phyloP scores from a whole-genome alignment of 2,113 vertebrate genomes.

The Amblyopsis rosae region DNA sequence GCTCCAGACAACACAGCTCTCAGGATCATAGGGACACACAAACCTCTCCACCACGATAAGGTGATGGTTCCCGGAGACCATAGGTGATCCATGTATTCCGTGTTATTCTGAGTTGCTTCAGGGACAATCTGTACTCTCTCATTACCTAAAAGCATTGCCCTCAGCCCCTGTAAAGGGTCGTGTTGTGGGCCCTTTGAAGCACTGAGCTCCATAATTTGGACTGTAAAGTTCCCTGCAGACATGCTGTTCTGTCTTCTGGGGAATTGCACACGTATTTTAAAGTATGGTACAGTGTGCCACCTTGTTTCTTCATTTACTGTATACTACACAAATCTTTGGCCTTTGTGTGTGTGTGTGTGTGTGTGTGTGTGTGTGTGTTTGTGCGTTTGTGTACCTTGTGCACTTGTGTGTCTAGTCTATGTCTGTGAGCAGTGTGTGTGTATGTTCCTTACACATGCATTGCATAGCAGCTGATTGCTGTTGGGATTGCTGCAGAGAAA shows the following conservation, averaged over 20 bases:
- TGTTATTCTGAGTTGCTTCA: constrained; percentile 23
- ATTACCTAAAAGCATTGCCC: constrained; percentile 24
- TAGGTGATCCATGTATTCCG: constrained; percentile 19
- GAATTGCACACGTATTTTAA: constrained; percentile 52
- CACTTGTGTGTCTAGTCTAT: neutral
- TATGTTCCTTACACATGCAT: constrained; percentile 56
- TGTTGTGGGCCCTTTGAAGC: constrained; percentile 9
- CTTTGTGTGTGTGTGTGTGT: constrained; percentile 14
- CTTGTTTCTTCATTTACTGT: neutral
- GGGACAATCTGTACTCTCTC: constrained; percentile 32
- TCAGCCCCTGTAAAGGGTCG: constrained; percentile 33
- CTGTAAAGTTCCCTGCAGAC: constrained; percentile 18
- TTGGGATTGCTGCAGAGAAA: constrained; percentile 30
- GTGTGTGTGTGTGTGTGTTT: constrained; percentile 1
- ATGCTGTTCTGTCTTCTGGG: constrained; percentile 17
- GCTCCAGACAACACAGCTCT: too few species aligned
- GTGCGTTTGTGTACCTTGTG: neutral
- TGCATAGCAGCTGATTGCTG: constrained; percentile 50
- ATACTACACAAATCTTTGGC: neutral
- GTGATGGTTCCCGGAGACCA: too few species aligned
- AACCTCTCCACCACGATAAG: too few species aligned
- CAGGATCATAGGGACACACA: too few species aligned
- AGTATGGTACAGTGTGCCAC: constrained; percentile 37
- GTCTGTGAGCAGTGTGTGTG: neutral
- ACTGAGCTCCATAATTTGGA: constrained; percentile 43